Conservation (phyloP, 2,113 vertebrate genomes). For the Thalassarche chlororhynchos region DNA sequence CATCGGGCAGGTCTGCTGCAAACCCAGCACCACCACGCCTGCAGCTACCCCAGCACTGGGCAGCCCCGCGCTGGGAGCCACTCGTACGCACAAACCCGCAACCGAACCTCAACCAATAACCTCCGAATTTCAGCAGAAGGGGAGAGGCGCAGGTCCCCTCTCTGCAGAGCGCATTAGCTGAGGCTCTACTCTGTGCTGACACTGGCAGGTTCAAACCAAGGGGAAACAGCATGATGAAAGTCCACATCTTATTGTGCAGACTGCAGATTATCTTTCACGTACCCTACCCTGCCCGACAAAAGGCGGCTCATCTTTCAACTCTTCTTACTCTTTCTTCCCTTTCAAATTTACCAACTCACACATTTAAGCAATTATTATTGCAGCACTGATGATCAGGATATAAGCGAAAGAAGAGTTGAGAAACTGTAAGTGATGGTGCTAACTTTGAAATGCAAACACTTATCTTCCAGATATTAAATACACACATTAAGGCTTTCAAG, state of each 20-base stretch:
- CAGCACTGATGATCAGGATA: background rate
- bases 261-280: background rate
- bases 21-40: too few relatives aligned
- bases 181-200: background rate
- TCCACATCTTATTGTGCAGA: background rate
- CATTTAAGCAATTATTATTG: background rate
- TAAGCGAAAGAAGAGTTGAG: background rate
- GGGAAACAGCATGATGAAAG: background rate
- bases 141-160: background rate
- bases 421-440: background rate
- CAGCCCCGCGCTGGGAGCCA: background rate
- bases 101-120: background rate
- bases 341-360: background rate
- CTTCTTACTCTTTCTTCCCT: background rate
- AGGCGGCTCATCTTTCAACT: background rate
- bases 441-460: background rate
- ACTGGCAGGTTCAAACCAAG: background rate
- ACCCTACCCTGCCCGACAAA: background rate
- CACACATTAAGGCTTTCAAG: background rate
- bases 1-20: background rate
- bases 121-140: too few relatives aligned
- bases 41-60: background rate
- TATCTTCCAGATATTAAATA: background rate
- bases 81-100: accelerated
- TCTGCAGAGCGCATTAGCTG: background rate